Percentiles rank a stretch among this genome's conserved stretches.
Conservation (phyloP, 2,797 vertebrate species). For the Syngnathus acus region DNA sequence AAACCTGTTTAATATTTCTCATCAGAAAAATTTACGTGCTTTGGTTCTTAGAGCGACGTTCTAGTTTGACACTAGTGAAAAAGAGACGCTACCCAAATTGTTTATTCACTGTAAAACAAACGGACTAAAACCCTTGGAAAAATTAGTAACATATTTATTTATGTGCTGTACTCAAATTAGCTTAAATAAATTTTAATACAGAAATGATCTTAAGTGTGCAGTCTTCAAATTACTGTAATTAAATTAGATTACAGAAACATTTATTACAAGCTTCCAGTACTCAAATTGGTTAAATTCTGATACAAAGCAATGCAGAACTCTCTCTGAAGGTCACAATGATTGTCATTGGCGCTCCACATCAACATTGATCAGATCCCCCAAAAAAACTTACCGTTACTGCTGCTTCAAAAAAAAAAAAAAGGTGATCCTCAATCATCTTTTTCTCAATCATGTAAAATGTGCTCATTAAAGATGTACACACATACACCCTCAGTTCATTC, state of each 20-base stretch:
- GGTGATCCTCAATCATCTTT: neutral
- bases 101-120: neutral
- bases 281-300: neutral
- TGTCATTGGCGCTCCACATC: constrained; percentile 1
- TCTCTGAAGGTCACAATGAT: neutral
- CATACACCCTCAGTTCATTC: neutral
- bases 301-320: neutral
- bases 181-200: too few relatives aligned
- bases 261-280: neutral
- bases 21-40: neutral
- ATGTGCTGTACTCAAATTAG: too few relatives aligned
- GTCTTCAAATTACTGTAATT: neutral
- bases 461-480: neutral
- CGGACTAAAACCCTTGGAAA: neutral
- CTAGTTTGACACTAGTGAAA: neutral
- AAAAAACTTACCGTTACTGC: neutral
- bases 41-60: neutral
- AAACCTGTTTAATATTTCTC: neutral
- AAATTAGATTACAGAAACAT: neutral
- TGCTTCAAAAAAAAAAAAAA: neutral
- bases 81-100: neutral
- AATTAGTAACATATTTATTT: neutral
- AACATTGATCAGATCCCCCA: neutral
- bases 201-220: neutral
- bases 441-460: neutral